phyloP scores from a whole-genome alignment of 2,888 invertebrate species.

The Mechanitis messenoides region DNA sequence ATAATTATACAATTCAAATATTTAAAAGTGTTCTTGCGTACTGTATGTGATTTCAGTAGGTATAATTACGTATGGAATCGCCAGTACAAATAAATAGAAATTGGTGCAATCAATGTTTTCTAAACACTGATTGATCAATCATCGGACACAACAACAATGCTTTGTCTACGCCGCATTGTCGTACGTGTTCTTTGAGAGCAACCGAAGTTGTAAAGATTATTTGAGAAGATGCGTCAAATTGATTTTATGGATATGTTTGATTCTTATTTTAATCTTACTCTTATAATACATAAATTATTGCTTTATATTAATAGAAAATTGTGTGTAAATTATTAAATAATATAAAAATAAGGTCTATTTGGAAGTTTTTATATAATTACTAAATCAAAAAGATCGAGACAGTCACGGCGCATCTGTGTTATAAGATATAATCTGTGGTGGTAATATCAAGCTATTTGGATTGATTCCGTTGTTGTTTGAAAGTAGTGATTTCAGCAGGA shows the following conservation, averaged over 20 bases:
- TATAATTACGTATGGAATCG: slow-evolving; percentile 33
- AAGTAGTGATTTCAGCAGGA: slow-evolving; percentile 51
- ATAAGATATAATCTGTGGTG: slow-evolving; percentile 37
- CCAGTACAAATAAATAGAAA: slow-evolving; percentile 66
- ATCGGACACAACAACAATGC: slow-evolving; percentile 62
- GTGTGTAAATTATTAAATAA: too few relatives aligned
- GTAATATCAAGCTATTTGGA: slow-evolving; percentile 42
- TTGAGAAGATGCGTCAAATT: not conserved
- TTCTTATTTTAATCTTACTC: not conserved
- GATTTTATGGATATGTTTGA: not conserved
- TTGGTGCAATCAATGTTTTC: slow-evolving; percentile 70
- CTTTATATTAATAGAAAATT: too few relatives aligned
- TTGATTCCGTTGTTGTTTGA: slow-evolving; percentile 52
- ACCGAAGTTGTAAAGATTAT: slow-evolving; percentile 37
- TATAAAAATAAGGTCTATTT: too few relatives aligned
- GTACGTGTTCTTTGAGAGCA: slow-evolving; percentile 51
- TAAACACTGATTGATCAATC: slow-evolving; percentile 74
- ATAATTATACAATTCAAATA: too few relatives aligned
- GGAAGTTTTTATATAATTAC: not conserved
- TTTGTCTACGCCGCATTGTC: slow-evolving; percentile 55
- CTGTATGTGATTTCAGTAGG: slow-evolving; percentile 10
- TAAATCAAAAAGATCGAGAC: not conserved
- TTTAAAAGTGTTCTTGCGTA: too few relatives aligned
- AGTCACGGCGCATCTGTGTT: slow-evolving; percentile 9
- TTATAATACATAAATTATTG: too few relatives aligned